Evolutionary conservation across 1,140 invertebrate species (phyloP).

Genomic region (Sycophaga agraensis): DNA sequence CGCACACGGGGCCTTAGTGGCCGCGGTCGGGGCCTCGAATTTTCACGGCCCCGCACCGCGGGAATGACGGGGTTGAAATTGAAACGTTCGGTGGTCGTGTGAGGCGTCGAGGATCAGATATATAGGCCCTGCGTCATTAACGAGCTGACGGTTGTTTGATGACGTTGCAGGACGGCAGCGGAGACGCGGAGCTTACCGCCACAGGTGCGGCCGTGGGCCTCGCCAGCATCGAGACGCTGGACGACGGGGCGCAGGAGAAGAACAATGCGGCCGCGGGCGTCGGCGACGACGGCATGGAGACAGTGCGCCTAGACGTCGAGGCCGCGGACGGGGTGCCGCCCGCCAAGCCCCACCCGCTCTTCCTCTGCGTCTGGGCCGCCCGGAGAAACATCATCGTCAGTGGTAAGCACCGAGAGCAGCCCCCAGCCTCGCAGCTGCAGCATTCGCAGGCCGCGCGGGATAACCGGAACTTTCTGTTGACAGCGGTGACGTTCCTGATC

Average conservation of each 20-base stretch:
- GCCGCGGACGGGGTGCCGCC: constrained; percentile 37
- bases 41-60: no score
- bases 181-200: constrained; percentile 56
- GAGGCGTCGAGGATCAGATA: no score
- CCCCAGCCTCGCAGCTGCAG: constrained; percentile 3
- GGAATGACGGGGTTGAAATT: no score
- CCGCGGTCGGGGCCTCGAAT: no score
- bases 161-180: no score
- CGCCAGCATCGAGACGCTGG: constrained; percentile 76
- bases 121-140: no score
- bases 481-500: no score
- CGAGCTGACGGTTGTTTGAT: no score
- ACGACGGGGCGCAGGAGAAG: constrained; percentile 61
- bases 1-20: no score
- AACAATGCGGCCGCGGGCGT: constrained; percentile 68
- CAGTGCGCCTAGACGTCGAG: constrained; percentile 61
- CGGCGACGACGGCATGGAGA: constrained; percentile 73
- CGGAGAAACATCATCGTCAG: constrained; percentile 44
- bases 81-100: no score
- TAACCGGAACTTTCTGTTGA: no score
- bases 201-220: constrained; percentile 65
- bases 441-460: no score
- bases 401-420: constrained; percentile 33
- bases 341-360: constrained; percentile 43
- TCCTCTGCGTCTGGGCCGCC: constrained; percentile 38